A percentile compares a stretch with the other conserved stretches of the same genome.
Conservation (phyloP, 2,113 vertebrate genomes). For the Stegostoma tigrinum region DNA sequence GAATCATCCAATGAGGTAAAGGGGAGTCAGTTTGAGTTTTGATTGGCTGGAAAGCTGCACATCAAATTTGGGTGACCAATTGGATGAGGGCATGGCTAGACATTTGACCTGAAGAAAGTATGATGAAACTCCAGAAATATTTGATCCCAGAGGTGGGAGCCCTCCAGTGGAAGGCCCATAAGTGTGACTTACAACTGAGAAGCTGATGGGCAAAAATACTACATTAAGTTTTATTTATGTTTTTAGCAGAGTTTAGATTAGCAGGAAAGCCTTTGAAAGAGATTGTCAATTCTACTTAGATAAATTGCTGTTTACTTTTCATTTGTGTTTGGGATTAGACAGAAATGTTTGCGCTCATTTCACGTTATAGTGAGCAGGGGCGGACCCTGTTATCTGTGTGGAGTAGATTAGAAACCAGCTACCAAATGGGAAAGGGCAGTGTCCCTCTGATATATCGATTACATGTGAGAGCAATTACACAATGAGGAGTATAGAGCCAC, state of each 20-base stretch:
- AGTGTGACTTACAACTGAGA: not conserved
- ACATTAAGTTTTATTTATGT: not conserved
- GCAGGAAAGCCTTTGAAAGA: not conserved
- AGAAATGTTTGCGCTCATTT: not conserved
- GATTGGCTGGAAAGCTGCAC: not conserved
- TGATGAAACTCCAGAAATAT: not conserved
- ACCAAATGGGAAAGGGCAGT: not conserved
- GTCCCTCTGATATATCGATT: not conserved
- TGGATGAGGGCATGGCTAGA: not conserved
- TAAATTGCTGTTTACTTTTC: not conserved
- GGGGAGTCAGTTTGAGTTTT: not conserved
- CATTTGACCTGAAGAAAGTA: not conserved
- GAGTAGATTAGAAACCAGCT: not conserved
- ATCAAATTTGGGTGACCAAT: not conserved
- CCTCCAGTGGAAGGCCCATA: not conserved
- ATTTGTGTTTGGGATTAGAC: not conserved
- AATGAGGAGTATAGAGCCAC: slow-evolving; percentile 2
- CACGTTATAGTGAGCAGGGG: not conserved
- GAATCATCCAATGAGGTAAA: no score
- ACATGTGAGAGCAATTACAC: not conserved
- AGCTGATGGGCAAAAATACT: not conserved
- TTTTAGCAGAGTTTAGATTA: not conserved
- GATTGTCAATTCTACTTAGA: not conserved
- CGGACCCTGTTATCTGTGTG: not conserved
- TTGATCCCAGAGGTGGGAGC: not conserved